phyloP scores from a whole-genome alignment of 2,888 invertebrate genomes.

The Argyresthia goedartella region DNA sequence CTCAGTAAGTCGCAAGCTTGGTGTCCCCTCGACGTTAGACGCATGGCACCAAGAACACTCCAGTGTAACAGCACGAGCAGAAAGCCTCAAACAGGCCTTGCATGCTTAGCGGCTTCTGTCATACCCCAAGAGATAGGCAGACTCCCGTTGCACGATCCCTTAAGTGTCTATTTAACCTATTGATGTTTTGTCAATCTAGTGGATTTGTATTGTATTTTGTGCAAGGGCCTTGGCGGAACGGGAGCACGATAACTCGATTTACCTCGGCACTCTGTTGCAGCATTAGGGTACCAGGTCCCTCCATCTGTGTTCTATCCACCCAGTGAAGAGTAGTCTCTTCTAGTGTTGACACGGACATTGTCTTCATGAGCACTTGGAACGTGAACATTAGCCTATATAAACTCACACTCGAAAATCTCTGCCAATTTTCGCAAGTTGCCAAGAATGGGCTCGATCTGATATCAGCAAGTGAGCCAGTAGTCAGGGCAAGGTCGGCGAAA shows the following conservation, averaged over 20 bases:
- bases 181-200: conserved; percentile 7
- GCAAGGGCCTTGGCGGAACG: neutral
- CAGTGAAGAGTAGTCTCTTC: too few relatives aligned
- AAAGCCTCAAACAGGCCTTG: conserved; percentile 27
- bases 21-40: conserved; percentile 59
- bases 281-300: too few relatives aligned
- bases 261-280: too few relatives aligned
- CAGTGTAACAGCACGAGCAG: conserved; percentile 19
- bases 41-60: conserved; percentile 49
- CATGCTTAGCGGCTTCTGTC: conserved; percentile 49
- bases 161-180: conserved; percentile 20
- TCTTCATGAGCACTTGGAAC: too few relatives aligned
- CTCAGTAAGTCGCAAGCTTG: conserved; percentile 55
- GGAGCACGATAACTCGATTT: too few relatives aligned
- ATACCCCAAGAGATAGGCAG: conserved; percentile 33
- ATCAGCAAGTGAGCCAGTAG: neutral
- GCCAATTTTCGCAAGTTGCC: neutral
- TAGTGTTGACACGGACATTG: too few relatives aligned
- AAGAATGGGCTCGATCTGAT: neutral
- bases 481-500: conserved; percentile 3
- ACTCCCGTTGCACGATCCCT: conserved; percentile 42
- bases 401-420: too few relatives aligned
- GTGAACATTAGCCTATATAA: too few relatives aligned
- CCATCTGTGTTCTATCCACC: too few relatives aligned
- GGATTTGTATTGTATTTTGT: neutral